Evolutionary conservation across 1,140 invertebrate species (phyloP).

Genomic region (Hermetia illucens): DNA sequence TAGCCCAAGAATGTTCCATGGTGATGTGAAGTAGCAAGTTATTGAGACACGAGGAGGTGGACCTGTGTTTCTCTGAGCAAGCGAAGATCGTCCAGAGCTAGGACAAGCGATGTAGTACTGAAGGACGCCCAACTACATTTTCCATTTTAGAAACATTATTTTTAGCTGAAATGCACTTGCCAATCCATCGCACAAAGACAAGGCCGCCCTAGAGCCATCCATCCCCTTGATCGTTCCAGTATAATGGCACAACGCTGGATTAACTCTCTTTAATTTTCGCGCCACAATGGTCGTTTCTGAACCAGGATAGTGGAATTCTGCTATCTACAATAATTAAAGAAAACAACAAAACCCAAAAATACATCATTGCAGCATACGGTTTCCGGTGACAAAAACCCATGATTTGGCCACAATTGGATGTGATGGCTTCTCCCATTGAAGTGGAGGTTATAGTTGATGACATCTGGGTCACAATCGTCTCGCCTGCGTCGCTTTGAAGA

Average conservation of each 20-base stretch:
- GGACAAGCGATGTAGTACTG: too few relatives aligned
- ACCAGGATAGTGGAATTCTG: neutral
- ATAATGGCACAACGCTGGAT: slow-evolving; percentile 37
- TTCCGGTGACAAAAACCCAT: slow-evolving; percentile 37
- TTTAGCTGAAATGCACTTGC: too few relatives aligned
- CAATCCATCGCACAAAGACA: slow-evolving; percentile 47
- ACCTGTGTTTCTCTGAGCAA: too few relatives aligned
- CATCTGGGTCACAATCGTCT: neutral
- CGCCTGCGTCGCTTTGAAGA: neutral
- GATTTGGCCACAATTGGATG: slow-evolving; percentile 37
- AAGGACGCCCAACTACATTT: too few relatives aligned
- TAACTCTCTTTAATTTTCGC: neutral
- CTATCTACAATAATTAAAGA: neutral
- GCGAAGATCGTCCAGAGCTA: too few relatives aligned
- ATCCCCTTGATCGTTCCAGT: slow-evolving; percentile 35
- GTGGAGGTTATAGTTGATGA: neutral
- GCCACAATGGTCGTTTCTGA: neutral
- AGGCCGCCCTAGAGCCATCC: slow-evolving; percentile 34
- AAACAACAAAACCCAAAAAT: slow-evolving; percentile 4
- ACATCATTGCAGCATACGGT: too few relatives aligned
- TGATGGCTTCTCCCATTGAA: slow-evolving; percentile 24
- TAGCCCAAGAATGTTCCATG: too few relatives aligned
- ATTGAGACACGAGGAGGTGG: too few relatives aligned
- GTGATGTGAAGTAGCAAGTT: too few relatives aligned
- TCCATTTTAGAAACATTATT: slow-evolving; percentile 4